Base-by-base conservation (phyloP, 1,140 invertebrate genomes). In the Campoletis sonorensis region DNA sequence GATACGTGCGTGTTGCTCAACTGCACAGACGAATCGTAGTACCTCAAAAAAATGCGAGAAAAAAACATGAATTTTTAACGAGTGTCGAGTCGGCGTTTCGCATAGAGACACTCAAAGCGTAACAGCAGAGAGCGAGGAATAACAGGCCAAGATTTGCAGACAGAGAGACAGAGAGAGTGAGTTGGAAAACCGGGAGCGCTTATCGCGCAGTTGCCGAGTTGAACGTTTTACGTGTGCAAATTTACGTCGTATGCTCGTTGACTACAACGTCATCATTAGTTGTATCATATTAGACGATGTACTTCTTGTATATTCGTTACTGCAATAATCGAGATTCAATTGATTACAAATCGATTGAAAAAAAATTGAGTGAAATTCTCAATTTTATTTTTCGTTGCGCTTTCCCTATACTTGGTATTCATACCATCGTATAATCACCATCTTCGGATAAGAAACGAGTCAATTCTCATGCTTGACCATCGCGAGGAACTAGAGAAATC, bases 151-250 rank as follows among this genome's bases (percentile, higher is more conserved):
- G 58, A 61, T 76, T 64, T 33, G 49, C 30, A 73, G 51, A 78
- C 40, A 79, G 70, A 71, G 21, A 13, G 18, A 80, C 73, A 80
- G 64, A 83, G 26, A 70, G 54, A 71, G 18, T 4, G 16, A 30
- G n/a, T 7, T 27, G 37, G 21, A 49, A 26, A 27, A 15, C 33
- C 54, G 37, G 67, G 37, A 37, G 23, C 16, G 64, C 64, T 70
- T 83, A 82, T 81, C 83, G 51, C 40, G 13, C 54, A 68, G 23
- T 81, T 83, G 83, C 82, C 71, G 82, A 82, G 81, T 37, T 84
- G 79, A 84, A 76, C 61, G 49, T 84, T 84, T 84, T 81, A 73
- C 40, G 64, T 79, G 70, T 73, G 7, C 30, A 49, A 18, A 21
- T 67, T 15, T 68, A 78, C 15, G 15, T 73, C 40, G 30, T 7